Conservation (phyloP, 2,888 invertebrate genomes). For the Melinaea marsaeus region DNA sequence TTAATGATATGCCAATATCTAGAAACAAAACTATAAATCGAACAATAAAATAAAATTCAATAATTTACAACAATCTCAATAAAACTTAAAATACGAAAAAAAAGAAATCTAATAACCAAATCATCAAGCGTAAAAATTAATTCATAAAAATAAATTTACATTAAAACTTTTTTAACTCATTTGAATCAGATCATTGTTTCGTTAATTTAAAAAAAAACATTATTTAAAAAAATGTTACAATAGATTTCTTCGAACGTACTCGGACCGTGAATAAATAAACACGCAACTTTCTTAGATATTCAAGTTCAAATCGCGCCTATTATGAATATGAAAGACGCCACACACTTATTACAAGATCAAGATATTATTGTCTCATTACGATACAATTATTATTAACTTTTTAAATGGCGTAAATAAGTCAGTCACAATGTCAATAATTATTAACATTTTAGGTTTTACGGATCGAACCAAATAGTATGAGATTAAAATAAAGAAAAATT, state of each 20-base stretch:
- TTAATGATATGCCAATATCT: no score
- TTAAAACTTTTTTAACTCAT: neutral
- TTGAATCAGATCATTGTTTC: neutral
- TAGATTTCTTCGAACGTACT: neutral
- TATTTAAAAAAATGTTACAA: neutral
- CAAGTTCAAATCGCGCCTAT: neutral
- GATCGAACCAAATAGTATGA: no score
- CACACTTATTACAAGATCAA: neutral
- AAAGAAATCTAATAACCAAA: neutral
- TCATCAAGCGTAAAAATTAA: neutral
- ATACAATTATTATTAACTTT: no score
- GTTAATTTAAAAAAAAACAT: neutral
- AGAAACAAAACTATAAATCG: no score
- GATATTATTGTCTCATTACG: no score
- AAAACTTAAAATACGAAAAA: no score
- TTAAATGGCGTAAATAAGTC: no score
- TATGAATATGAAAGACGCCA: neutral
- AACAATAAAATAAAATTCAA: no score
- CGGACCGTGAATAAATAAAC: constrained; percentile 5
- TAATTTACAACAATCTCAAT: no score
- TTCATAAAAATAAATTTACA: neutral
- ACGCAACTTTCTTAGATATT: constrained; percentile 4
- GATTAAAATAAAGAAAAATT: no score
- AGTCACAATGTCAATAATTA: no score
- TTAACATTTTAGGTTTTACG: no score